Evolutionary conservation across 92 coral and sea anemone species (phyloP), one percentile per base, ranked within the genome.

Genomic region (Porites evermanni): DNA sequence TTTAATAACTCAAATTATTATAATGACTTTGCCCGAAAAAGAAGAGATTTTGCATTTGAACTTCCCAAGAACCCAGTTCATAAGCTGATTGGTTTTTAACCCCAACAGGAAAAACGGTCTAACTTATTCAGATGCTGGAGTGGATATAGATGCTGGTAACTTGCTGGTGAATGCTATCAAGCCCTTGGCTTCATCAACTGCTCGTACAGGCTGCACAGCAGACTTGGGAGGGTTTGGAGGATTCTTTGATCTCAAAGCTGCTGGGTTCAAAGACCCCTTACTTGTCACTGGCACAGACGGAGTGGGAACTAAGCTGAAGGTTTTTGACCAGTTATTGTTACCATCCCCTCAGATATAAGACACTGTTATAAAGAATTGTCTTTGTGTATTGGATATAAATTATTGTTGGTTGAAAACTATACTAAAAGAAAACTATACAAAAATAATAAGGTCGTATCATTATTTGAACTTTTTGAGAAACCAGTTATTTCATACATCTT

Each of bases 261-360:
- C 96, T 79, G 98, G 99, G 1, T 96, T 84, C 87, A 74, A 86
- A 69, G 98, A 96, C 72, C 98, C 98, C 51, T 84, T 96, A 83
- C 95, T 96, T 29, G 91, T 96, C 78, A 96, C 96, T 82, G 98
- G 98, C 13, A 94, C 98, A 24, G 98, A 96, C 85, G 98, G 98
- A 64, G 98, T 96, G 2, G 98, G 98, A 38, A 96, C 99, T 8
- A 96, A 96, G 74, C 94, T 96, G 3, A 94, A 93, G 96, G 99
- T 94, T 21, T 61, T 61, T 18, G 63, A 56, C 47, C 47, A 38
- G 47, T 38, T 38, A 38, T 38, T 38, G 47, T 38, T 38, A 38
- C 47, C 47, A 0, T 5, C 47, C 7, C 47, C 47, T 38, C 12
- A 56, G 61, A 56, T 11, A 56, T 8, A 0, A 56, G 61, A 56